Evolutionary conservation across 2,888 invertebrate genomes (phyloP).

Genomic region (Amphimallon solstitiale): DNA sequence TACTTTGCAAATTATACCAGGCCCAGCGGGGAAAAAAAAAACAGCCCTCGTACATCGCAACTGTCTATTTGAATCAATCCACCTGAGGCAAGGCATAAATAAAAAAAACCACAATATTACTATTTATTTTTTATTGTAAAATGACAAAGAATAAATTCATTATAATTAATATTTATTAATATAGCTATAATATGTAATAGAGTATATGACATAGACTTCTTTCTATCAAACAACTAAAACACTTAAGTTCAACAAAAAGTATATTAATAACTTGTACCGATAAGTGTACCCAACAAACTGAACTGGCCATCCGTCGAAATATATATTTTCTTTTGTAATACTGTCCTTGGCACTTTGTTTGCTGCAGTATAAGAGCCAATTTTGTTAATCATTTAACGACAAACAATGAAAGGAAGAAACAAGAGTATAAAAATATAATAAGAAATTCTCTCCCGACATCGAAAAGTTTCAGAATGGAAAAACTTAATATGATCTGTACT

Average conservation of each 20-base stretch:
- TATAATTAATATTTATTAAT: slow-evolving; percentile 60
- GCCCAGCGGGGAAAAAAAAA: no score
- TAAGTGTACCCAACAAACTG: slow-evolving; percentile 51
- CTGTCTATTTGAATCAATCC: no score
- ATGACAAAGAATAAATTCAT: slow-evolving; percentile 77
- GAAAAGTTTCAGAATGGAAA: no score
- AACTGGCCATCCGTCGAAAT: slow-evolving; percentile 58
- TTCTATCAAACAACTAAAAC: slow-evolving; percentile 37
- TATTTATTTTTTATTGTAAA: slow-evolving; percentile 71
- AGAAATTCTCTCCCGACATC: neutral
- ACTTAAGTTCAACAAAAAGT: slow-evolving; percentile 42
- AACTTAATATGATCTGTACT: neutral
- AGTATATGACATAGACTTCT: slow-evolving; percentile 60
- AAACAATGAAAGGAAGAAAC: slow-evolving; percentile 13
- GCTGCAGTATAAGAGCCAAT: slow-evolving; percentile 36
- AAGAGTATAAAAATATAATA: slow-evolving; percentile 6
- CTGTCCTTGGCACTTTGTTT: slow-evolving; percentile 61
- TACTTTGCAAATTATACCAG: no score
- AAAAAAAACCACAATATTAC: slow-evolving; percentile 23
- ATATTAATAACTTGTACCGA: slow-evolving; percentile 41
- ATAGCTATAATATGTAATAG: slow-evolving; percentile 62
- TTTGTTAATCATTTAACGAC: slow-evolving; percentile 6
- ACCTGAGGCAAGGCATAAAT: no score
- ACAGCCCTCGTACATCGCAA: no score
- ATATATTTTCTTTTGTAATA: slow-evolving; percentile 59